Percentiles rank a stretch among this genome's conserved stretches.
Evolutionary conservation across 2,113 vertebrate genomes (phyloP).

Genomic region (Notothenia rossii): DNA sequence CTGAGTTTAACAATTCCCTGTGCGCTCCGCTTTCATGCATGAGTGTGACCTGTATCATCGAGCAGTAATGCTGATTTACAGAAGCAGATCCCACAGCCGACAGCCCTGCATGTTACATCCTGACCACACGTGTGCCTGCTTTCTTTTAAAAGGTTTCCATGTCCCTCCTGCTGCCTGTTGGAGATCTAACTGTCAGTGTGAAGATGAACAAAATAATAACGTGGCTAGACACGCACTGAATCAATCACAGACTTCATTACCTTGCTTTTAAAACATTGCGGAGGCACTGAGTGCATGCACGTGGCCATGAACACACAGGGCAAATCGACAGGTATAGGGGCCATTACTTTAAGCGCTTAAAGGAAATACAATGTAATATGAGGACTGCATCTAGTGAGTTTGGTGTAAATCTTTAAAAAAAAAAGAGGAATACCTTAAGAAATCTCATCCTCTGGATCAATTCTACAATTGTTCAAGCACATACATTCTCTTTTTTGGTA

Average conservation of each 20-base stretch:
- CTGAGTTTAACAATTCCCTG: constrained; percentile 32
- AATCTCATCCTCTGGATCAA: neutral
- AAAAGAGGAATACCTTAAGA: neutral
- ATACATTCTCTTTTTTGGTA: neutral
- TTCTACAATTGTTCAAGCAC: neutral
- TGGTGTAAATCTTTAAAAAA: neutral
- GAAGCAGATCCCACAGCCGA: constrained; percentile 58
- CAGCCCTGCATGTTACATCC: constrained; percentile 44
- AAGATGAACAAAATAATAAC: constrained; percentile 33
- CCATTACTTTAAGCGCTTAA: neutral
- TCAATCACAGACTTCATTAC: constrained; percentile 21
- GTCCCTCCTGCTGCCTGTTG: constrained; percentile 21
- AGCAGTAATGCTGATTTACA: constrained; percentile 55
- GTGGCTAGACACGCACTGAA: neutral
- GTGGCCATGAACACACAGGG: neutral
- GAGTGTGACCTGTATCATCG: constrained; percentile 46
- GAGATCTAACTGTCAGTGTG: constrained; percentile 29
- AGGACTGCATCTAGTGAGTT: neutral
- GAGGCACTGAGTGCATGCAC: neutral
- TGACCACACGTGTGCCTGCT: constrained; percentile 38
- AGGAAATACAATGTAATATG: neutral
- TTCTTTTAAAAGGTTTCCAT: constrained; percentile 27
- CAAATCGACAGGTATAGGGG: neutral
- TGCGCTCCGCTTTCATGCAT: constrained; percentile 27
- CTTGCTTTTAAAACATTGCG: constrained; percentile 8